Conservation (phyloP, 2,888 invertebrate species). For the Phoenoteleia sp. region DNA sequence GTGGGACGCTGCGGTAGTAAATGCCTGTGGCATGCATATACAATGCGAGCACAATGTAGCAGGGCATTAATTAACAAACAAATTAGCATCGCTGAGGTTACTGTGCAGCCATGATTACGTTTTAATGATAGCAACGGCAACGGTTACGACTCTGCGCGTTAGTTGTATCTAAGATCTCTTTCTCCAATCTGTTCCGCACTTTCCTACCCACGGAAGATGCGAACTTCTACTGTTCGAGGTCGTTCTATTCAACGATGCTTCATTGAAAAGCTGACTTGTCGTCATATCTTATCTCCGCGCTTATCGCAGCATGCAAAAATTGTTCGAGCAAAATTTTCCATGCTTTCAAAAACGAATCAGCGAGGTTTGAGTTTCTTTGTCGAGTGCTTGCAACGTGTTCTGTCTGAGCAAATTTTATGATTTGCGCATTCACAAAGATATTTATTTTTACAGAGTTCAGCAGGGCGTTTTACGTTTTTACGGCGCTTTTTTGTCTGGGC, state of each 20-base stretch:
- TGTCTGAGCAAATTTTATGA: too few relatives aligned
- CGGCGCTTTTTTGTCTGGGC: too few relatives aligned
- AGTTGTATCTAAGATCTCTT: conserved; percentile 74
- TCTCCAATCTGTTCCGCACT: conserved; percentile 63
- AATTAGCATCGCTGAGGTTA: conserved; percentile 84
- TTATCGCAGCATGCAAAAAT: too few relatives aligned
- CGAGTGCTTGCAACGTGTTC: too few relatives aligned
- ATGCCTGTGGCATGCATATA: conserved; percentile 74
- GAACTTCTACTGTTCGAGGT: conserved; percentile 27
- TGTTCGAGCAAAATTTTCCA: too few relatives aligned
- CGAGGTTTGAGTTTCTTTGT: too few relatives aligned
- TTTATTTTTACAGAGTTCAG: too few relatives aligned
- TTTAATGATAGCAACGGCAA: conserved; percentile 83
- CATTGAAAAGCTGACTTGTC: background rate
- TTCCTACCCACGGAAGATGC: conserved; percentile 43
- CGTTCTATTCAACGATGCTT: conserved; percentile 28
- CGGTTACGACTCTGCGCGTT: conserved; percentile 78
- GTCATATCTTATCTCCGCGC: background rate
- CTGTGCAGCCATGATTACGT: conserved; percentile 83
- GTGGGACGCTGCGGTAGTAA: conserved; percentile 66
- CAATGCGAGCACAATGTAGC: conserved; percentile 81
- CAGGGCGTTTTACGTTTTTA: too few relatives aligned
- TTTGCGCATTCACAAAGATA: too few relatives aligned
- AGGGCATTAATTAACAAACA: conserved; percentile 85
- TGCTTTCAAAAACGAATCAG: too few relatives aligned